Evolutionary conservation across 2,888 invertebrate genomes (phyloP), one percentile per base, ranked within the genome.

Genomic region (Limenitis camilla): DNA sequence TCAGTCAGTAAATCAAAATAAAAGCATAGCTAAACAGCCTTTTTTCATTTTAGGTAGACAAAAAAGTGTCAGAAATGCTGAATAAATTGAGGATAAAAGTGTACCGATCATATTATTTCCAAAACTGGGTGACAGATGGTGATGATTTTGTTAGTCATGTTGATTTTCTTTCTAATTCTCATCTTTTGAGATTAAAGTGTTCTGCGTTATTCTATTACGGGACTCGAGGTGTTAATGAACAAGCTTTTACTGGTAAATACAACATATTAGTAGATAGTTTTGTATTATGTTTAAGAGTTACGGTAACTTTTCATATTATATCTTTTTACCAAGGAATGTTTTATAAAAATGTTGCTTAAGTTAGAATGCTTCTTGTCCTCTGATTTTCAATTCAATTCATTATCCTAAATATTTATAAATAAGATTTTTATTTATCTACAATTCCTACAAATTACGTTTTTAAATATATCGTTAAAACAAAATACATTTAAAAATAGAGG

Each of bases 131-230:
- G 0, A 59, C 79, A 2, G 72, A 78, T 9, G 39, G 42, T 0
- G 64, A 69, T 11, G 68, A 75, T 42, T 60, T 64, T 6, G 81
- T 89, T 3, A 78, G 70, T 0, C 72, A 73, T 7, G 81, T 89
- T 0, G 80, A 81, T 27, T 88, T 92, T 51, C 73, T 90, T 39
- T 89, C 89, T 0, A 71, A 86, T 31, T 77, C 76, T 33, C 68
- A 81, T 32, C 67, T 76, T 44, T 58, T 89, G 6, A 73, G 72
- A 0, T 51, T 92, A 0, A 71, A 83, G 4, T 91, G 91, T 59
- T 67, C 85, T 10, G 90, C 86, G 0, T 73, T 92, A 49, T 89
- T 92, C 59, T 89, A 89, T 61, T 92, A 91, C 61, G 84, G 87
- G 1, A 72, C 62, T 41, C 82, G 83, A 53, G 84, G 82, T 0